Base-by-base conservation (phyloP, 2,888 invertebrate species). In the Zeuzera pyrina region DNA sequence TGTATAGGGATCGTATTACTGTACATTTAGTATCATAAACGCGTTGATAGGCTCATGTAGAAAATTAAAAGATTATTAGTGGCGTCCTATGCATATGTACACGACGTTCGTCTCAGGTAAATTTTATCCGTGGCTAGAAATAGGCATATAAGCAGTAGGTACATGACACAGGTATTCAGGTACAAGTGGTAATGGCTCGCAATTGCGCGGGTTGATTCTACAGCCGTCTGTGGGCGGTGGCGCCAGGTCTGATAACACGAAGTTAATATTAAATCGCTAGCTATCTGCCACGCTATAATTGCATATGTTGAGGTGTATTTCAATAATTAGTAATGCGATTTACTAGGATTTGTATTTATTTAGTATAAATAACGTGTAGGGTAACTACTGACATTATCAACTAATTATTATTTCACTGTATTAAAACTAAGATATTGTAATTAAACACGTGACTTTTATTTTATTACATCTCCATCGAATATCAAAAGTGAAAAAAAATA, bases 21-120 rank as follows among this genome's bases (percentile, higher is more conserved):
- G 35, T 43, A 48, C 50, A n/a, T 58, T 65, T 60, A 62, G 56
- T 58, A 51, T 54, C 52, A 41, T 44, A 45, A 59, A 55, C 55
- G 59, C 57, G 55, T 57, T 61, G 73, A 71, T 67, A 61, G 67
- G 58, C 57, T 55, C 51, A 65, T 64, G 69, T 67, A 62, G 66
- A 61, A 74, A 79, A 79, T 79, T 79, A 79, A 79, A 78, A 78
- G 71, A 59, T 70, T 74, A 67, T 70, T 67, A 67, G 59, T 56
- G 48, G 49, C 73, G 44, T 59, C 79, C 78, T 70, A 79, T 79
- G 71, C 49, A 56, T n/a, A n/a, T n/a, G n/a, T n/a, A n/a, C n/a
- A 59, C 65, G 29, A 62, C 64, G 65, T 58, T 61, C 56, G 50
- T 41, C 51, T 62, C n/a, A n/a, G n/a, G n/a, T n/a, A n/a, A 7